Evolutionary conservation across 2,888 invertebrate genomes (phyloP), one percentile per base, ranked within the genome.

Genomic region (Rosalia funebris): DNA sequence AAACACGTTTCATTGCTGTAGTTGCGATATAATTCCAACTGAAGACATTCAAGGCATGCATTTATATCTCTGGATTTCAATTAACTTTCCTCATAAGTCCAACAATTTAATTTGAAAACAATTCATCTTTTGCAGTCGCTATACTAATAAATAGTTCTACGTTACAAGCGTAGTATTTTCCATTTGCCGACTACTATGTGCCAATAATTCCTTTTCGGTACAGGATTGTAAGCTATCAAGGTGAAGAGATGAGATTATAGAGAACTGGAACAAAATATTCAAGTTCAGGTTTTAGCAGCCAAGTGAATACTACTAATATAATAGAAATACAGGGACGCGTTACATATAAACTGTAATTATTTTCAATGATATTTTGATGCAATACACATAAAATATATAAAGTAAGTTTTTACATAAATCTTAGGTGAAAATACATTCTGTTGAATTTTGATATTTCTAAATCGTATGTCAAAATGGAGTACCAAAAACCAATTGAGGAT

Each of bases 1-100:
- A 65, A 66, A 66, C 67, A 68, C 63, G 65, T 69, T 68, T 69
- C 65, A 68, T 68, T 50, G 66, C 65, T 62, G 62, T 65, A 60
- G 56, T 63, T 59, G 60, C 61, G 63, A 67, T 65, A 67, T 59
- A 58, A 67, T 65, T 64, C 57, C 64, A 58, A 66, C 63, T 58
- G 62, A 61, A 65, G 62, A 63, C 61, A 63, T 67, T 54, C 61
- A 48, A 54, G 58, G 64, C 61, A 59, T 62, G 66, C 59, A 59
- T 63, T 52, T 52, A 53, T 53, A 47, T 61, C 61, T 39, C 39
- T 45, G 60, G 60, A 45, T 55, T 50, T 55, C 53, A 44, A 61
- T 63, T 63, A 50, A 25, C 45, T 41, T 45, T 60, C 60, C 63
- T 60, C 64, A 56, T 64, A 61, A 53, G 61, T 57, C 58, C 37